A percentile compares a stretch with the other conserved stretches of the same genome.
These are phyloP conservation scores for Drosophila pseudotakahashii DNA, from an alignment of 2,888 invertebrate species.

Conservation along the genomic window DNA sequence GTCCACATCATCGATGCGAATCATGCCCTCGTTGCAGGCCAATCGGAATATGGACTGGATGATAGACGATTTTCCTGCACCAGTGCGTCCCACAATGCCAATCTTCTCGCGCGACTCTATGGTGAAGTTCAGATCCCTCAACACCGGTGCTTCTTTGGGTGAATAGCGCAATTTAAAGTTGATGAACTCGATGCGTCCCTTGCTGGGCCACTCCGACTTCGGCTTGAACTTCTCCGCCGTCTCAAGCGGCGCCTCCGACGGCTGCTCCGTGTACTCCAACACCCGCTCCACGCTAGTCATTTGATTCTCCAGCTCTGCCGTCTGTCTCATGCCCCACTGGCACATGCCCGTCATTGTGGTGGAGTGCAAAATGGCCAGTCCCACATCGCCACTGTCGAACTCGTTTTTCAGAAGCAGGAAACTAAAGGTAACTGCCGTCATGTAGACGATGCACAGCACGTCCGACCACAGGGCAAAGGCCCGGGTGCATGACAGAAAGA, in stretches of 20 bases:
- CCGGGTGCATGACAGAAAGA: conserved; percentile 94
- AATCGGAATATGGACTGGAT: conserved; percentile 93
- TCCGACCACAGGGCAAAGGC: conserved; percentile 98
- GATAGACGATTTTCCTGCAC: conserved; percentile 94
- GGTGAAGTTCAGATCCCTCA: conserved; percentile 89
- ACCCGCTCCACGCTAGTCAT: conserved; percentile 94
- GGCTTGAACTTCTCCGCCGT: conserved; percentile 82
- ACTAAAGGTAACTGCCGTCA: conserved; percentile 92
- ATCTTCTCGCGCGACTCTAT: conserved; percentile 87
- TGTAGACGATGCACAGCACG: conserved; percentile 93
- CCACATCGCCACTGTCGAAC: conserved; percentile 87
- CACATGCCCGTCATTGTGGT: conserved; percentile 90
- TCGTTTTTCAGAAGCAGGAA: conserved; percentile 88
- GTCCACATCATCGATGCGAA: conserved; percentile 91
- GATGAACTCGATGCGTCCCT: conserved; percentile 88
- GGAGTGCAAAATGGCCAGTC: conserved; percentile 89
- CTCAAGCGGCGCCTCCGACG: conserved; percentile 87
- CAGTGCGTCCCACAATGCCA: conserved; percentile 94
- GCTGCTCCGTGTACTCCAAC: conserved; percentile 90
- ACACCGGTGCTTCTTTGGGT: conserved; percentile 88
- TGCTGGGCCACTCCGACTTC: conserved; percentile 88
- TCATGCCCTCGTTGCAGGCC: conserved; percentile 90
- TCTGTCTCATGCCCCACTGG: conserved; percentile 94
- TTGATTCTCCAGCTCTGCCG: conserved; percentile 92
- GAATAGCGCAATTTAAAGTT: conserved; percentile 89